These are phyloP conservation scores for Clanis bilineata DNA, from an alignment of 2,888 invertebrate species.

Conservation along the genomic window DNA sequence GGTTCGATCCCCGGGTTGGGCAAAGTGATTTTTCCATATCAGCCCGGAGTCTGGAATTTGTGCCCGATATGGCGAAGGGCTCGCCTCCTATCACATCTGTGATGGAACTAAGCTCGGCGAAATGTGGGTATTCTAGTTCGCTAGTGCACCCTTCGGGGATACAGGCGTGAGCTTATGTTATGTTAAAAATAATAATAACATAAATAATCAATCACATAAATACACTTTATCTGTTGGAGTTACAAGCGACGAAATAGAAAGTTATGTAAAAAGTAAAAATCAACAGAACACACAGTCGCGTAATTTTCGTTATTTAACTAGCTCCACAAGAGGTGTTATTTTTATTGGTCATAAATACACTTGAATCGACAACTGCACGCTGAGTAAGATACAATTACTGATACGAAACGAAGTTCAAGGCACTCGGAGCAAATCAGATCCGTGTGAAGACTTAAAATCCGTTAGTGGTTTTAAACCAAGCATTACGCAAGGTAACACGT, in stretches of 20 bases:
- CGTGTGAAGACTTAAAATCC: neutral
- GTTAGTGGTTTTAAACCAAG: neutral
- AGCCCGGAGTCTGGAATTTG: too few relatives aligned
- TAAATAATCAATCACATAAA: constrained; percentile 25
- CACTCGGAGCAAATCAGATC: neutral
- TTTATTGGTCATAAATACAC: constrained; percentile 16
- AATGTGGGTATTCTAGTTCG: too few relatives aligned
- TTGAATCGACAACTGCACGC: constrained; percentile 9
- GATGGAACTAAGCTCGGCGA: too few relatives aligned
- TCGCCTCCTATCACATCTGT: too few relatives aligned
- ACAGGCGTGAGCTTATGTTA: too few relatives aligned
- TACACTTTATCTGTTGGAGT: constrained; percentile 22
- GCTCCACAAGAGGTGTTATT: neutral
- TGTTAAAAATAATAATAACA: neutral
- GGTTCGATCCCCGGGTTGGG: too few relatives aligned
- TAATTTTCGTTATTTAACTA: constrained; percentile 16
- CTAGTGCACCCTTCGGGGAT: too few relatives aligned
- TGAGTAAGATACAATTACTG: constrained; percentile 17
- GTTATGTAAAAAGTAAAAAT: constrained; percentile 28
- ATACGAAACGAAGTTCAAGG: constrained; percentile 38
- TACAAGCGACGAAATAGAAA: constrained; percentile 33
- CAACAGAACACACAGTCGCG: constrained; percentile 15
- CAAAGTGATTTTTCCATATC: too few relatives aligned
- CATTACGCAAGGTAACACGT: constrained; percentile 2
- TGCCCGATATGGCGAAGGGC: too few relatives aligned